Percentiles rank a stretch among this genome's conserved stretches.
Conservation (phyloP, 2,113 vertebrate species). For the Dromaius novaehollandiae region DNA sequence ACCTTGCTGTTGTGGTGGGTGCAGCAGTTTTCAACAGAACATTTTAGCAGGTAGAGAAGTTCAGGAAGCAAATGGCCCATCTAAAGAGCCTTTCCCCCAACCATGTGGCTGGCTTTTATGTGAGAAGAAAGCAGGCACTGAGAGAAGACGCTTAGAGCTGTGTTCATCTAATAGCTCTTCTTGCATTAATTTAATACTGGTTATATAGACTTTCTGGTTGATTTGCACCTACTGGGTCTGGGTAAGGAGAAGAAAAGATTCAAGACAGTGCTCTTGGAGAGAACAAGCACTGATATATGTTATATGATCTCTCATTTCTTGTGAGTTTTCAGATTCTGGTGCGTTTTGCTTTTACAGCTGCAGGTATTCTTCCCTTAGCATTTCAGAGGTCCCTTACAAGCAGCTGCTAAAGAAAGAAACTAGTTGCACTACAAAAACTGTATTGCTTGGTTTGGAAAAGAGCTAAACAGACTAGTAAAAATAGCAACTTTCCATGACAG, state of each 20-base stretch:
- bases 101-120: neutral
- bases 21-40: neutral
- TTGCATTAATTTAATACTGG: neutral
- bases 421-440: neutral
- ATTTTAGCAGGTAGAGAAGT: neutral
- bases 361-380: neutral
- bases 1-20: neutral
- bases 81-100: neutral
- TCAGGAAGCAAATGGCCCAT: neutral
- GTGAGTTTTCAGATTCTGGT: neutral
- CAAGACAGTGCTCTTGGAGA: neutral
- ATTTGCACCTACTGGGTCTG: neutral
- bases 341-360: neutral
- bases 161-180: neutral
- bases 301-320: accelerated
- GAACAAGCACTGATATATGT: neutral
- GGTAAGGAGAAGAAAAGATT: neutral
- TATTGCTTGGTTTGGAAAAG: neutral
- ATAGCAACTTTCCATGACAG: neutral
- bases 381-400: neutral
- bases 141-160: neutral
- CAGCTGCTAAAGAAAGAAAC: neutral
- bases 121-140: neutral
- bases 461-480: neutral
- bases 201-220: neutral